Percentiles rank a stretch among this genome's conserved stretches.
phyloP scores from a whole-genome alignment of 1,140 invertebrate genomes.

The Drosophila nigrodunni region DNA sequence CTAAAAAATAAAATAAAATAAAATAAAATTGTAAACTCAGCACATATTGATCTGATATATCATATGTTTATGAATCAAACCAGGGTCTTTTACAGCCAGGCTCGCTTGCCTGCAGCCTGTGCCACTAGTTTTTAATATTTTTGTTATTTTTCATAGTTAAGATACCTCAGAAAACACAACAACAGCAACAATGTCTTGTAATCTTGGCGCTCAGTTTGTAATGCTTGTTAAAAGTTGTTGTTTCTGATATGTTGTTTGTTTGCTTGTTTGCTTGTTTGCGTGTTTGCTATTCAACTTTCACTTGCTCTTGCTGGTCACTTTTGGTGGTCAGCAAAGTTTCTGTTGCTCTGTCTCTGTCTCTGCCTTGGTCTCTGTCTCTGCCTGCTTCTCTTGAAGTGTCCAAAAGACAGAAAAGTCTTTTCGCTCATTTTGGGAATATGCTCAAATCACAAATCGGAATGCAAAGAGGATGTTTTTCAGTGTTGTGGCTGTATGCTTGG shows the following conservation, averaged over 20 bases:
- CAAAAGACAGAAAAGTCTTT: constrained; percentile 2
- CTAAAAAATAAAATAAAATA: too few relatives aligned
- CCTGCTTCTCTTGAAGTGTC: background rate
- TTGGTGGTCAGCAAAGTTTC: constrained; percentile 41
- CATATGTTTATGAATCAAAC: too few relatives aligned
- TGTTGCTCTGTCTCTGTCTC: background rate
- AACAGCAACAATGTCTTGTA: constrained; percentile 52
- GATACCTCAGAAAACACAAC: constrained; percentile 48
- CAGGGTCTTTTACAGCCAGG: too few relatives aligned
- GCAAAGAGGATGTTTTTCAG: constrained; percentile 23
- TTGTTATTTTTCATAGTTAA: constrained; percentile 60
- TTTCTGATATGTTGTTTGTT: constrained; percentile 31
- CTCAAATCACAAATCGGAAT: constrained; percentile 40
- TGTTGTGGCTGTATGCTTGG: background rate
- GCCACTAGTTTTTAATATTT: background rate
- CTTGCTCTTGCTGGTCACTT: constrained; percentile 50
- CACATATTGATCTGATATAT: too few relatives aligned
- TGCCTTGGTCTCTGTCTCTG: background rate
- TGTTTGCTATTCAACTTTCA: constrained; percentile 70
- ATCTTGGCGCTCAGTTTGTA: constrained; percentile 60
- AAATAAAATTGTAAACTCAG: too few relatives aligned
- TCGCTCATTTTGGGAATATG: background rate
- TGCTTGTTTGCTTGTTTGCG: background rate
- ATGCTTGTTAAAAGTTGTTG: constrained; percentile 63
- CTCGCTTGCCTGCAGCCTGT: too few relatives aligned